Percentiles rank a stretch among this genome's conserved stretches.
phyloP scores from a whole-genome alignment of 2,113 vertebrate genomes.

The Strigops habroptila region DNA sequence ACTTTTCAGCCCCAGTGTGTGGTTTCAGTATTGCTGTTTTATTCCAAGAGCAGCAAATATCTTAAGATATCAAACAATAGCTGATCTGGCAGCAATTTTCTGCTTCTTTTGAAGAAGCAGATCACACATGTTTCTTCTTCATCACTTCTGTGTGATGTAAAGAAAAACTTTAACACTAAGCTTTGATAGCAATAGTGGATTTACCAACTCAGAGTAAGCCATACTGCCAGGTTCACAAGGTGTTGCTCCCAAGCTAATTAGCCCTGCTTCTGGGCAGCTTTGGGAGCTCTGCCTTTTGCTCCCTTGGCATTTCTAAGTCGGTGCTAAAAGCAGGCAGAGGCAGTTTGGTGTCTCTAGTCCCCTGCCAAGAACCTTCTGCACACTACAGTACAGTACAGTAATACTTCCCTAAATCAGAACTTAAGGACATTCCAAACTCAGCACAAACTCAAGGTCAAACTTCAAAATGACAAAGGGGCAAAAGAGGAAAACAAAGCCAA shows the following conservation, averaged over 20 bases:
- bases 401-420: background rate
- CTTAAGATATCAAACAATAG: slow-evolving; percentile 32
- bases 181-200: background rate
- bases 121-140: slow-evolving; percentile 25
- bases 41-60: slow-evolving; percentile 43
- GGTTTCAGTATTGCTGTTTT: slow-evolving; percentile 32
- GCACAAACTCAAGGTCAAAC: background rate
- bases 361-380: background rate
- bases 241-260: background rate
- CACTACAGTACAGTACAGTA: background rate
- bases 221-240: background rate
- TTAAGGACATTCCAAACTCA: background rate
- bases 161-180: background rate
- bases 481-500: background rate
- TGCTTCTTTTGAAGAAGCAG: slow-evolving; percentile 34
- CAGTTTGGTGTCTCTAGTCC: background rate
- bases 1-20: slow-evolving; percentile 25
- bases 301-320: background rate
- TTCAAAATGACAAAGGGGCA: background rate
- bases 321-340: background rate
- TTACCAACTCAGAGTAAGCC: background rate
- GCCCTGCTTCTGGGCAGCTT: background rate
- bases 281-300: background rate
- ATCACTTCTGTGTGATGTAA: background rate
- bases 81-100: slow-evolving; percentile 37